Conservation (phyloP, 2,888 invertebrate species). For the Drosophila flavopinicola region DNA sequence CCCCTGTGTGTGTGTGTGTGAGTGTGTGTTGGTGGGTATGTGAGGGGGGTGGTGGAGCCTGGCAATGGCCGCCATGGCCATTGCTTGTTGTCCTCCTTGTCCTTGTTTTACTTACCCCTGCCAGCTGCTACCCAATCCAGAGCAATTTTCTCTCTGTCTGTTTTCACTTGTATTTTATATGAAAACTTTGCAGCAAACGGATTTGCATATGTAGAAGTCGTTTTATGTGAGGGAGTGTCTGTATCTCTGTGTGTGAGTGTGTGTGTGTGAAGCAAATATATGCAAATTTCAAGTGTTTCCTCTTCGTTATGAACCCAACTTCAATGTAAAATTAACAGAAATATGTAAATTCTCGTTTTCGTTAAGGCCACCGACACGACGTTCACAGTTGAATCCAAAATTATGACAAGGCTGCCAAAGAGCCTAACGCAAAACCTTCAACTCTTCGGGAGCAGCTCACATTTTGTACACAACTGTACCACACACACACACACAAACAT, state of each 20-base stretch:
- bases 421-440: slow-evolving; percentile 61
- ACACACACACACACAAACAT: slow-evolving; percentile 15
- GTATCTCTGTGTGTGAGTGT: slow-evolving; percentile 30
- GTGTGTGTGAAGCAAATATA: slow-evolving; percentile 69
- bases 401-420: slow-evolving; percentile 64
- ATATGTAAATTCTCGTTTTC: slow-evolving; percentile 81
- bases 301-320: slow-evolving; percentile 82
- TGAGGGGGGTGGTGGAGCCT: slow-evolving; percentile 4
- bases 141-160: slow-evolving; percentile 64
- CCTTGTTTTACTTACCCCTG: slow-evolving; percentile 65
- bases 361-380: slow-evolving; percentile 60
- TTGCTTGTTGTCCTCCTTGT: slow-evolving; percentile 69
- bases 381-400: slow-evolving; percentile 40
- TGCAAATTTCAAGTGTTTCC: slow-evolving; percentile 83
- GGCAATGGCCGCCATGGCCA: slow-evolving; percentile 50
- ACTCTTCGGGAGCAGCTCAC: slow-evolving; percentile 28
- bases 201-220: slow-evolving; percentile 74
- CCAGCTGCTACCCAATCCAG: slow-evolving; percentile 16
- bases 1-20: slow-evolving; percentile 26
- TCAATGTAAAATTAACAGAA: slow-evolving; percentile 82
- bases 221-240: slow-evolving; percentile 14
- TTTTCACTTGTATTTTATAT: slow-evolving; percentile 81
- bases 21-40: slow-evolving; percentile 9
- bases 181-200: slow-evolving; percentile 77
- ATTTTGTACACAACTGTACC: slow-evolving; percentile 70